A percentile compares a stretch with the other conserved stretches of the same genome.
These are phyloP conservation scores for Trogon melanurus DNA, from an alignment of 2,113 vertebrate genomes.

Conservation along the genomic window DNA sequence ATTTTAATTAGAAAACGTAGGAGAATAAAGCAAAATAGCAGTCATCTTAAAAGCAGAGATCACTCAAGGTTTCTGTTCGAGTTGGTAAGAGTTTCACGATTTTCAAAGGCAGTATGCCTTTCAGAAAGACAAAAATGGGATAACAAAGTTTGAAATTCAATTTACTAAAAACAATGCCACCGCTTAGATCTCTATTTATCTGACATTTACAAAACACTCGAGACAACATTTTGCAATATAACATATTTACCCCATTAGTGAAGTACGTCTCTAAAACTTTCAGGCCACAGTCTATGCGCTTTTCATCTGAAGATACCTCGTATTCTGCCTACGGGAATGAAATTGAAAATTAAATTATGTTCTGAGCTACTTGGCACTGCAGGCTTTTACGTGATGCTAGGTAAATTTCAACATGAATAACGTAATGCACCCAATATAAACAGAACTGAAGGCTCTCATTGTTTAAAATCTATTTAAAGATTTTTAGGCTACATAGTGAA, in stretches of 20 bases:
- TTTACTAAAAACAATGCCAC: not conserved
- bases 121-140: not conserved
- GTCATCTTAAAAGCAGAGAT: not conserved
- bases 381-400: not conserved
- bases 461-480: not conserved
- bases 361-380: not conserved
- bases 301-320: slow-evolving; percentile 87
- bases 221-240: not conserved
- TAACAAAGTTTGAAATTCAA: not conserved
- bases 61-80: not conserved
- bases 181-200: not conserved
- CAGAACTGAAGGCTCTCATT: not conserved
- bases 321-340: slow-evolving; percentile 81
- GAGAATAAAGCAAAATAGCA: not conserved
- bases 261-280: slow-evolving; percentile 86
- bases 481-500: not conserved
- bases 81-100: not conserved
- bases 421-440: not conserved
- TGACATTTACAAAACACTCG: not conserved
- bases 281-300: slow-evolving; percentile 82
- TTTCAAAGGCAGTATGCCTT: not conserved
- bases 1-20: not conserved
- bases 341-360: not conserved
- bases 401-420: not conserved
- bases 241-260: slow-evolving; percentile 82